Evolutionary conservation across 2,888 invertebrate species (phyloP).

Genomic region (Tenodera sinensis): DNA sequence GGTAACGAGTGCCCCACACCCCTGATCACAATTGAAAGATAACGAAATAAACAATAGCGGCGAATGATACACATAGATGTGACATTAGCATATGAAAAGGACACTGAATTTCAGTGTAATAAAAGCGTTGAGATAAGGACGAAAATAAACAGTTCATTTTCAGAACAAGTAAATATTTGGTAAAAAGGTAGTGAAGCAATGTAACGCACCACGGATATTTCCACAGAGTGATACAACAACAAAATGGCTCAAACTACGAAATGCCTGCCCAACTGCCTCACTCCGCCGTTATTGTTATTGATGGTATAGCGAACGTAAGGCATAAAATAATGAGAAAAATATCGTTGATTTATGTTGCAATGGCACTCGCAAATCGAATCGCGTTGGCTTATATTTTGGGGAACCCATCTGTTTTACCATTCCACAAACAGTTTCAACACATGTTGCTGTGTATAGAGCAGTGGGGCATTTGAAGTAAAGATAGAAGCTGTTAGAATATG

Average conservation of each 20-base stretch:
- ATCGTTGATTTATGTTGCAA: not conserved
- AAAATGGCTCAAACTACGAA: not conserved
- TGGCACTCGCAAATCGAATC: not conserved
- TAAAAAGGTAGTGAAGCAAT: no score
- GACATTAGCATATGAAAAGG: not conserved
- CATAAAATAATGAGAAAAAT: no score
- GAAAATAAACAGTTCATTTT: not conserved
- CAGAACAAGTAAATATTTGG: not conserved
- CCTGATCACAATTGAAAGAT: no score
- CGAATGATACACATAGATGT: not conserved
- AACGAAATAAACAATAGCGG: no score
- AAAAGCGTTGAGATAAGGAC: not conserved
- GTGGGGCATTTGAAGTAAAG: no score
- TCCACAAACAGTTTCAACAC: not conserved
- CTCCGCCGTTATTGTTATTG: not conserved
- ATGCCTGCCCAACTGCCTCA: not conserved
- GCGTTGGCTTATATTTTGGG: not conserved
- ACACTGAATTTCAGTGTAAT: no score
- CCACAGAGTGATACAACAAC: no score
- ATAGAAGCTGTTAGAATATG: not conserved
- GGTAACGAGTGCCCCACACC: no score
- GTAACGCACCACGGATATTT: no score
- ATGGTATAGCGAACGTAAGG: not conserved
- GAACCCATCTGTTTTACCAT: not conserved
- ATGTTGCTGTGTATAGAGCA: not conserved